A percentile compares a stretch with the other conserved stretches of the same genome.
Conservation (phyloP, 2,888 invertebrate genomes). For the Mythimna loreyi region DNA sequence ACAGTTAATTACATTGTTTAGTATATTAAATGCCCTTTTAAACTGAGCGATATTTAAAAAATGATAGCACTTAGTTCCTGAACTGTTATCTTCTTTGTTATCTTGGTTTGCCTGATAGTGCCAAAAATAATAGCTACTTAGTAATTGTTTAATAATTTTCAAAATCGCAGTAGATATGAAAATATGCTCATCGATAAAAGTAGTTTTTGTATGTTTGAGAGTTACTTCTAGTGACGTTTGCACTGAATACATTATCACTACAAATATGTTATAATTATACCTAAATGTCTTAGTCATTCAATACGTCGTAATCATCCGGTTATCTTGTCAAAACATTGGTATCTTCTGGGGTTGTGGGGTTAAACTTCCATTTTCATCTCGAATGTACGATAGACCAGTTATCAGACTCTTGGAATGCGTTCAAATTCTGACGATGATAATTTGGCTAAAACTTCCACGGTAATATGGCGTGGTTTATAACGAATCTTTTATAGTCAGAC, state of each 20-base stretch:
- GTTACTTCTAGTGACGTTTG: constrained; percentile 9
- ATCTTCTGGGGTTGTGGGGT: constrained; percentile 35
- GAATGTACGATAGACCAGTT: constrained; percentile 56
- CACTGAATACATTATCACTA: constrained; percentile 16
- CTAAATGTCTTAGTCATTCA: constrained; percentile 46
- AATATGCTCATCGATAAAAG: background rate
- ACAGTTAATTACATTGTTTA: constrained; percentile 36
- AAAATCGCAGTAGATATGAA: constrained; percentile 1
- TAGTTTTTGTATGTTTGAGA: constrained; percentile 8
- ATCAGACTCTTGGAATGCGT: constrained; percentile 32
- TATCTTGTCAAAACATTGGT: constrained; percentile 49
- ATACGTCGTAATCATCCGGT: constrained; percentile 27
- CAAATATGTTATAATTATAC: constrained; percentile 34
- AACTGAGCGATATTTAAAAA: constrained; percentile 30
- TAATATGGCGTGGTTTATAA: constrained; percentile 18
- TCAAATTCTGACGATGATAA: constrained; percentile 22
- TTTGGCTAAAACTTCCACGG: constrained; percentile 25
- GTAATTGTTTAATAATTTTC: background rate
- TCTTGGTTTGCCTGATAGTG: constrained; percentile 27
- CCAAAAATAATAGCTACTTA: constrained; percentile 9
- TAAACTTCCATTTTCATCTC: constrained; percentile 51
- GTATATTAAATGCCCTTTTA: constrained; percentile 34
- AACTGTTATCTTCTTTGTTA: constrained; percentile 31
- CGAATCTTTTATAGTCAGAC: constrained; percentile 7
- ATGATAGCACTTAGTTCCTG: constrained; percentile 48